Evolutionary conservation across 2,113 vertebrate genomes (phyloP).

Genomic region (Sisor rabdophorus): DNA sequence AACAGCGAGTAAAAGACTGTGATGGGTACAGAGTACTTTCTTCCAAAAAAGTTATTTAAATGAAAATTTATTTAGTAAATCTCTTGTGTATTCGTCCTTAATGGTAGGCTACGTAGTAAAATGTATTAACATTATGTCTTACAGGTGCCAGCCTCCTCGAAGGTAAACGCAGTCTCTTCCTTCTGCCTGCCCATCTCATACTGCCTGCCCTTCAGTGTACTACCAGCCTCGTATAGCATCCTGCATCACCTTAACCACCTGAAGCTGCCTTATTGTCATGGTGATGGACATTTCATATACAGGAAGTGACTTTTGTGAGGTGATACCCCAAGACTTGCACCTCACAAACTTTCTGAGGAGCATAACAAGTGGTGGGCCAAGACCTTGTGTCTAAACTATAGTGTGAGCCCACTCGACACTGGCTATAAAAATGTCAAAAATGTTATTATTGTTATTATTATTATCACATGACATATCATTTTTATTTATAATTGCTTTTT

Average conservation of each 20-base stretch:
- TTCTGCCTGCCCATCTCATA: conserved; percentile 47
- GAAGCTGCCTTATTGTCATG: conserved; percentile 56
- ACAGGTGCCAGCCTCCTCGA: conserved; percentile 72
- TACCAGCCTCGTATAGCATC: conserved; percentile 51
- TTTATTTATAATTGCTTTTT: conserved; percentile 41
- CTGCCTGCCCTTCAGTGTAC: conserved; percentile 54
- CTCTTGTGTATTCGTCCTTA: not conserved
- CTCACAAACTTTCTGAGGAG: conserved; percentile 61
- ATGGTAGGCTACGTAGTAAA: not conserved
- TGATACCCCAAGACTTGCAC: conserved; percentile 56
- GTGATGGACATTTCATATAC: conserved; percentile 55
- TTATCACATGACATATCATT: conserved; percentile 11
- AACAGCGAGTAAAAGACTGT: conserved; percentile 68
- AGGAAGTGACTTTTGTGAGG: conserved; percentile 55
- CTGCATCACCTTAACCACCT: conserved; percentile 49
- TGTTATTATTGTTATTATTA: conserved; percentile 26
- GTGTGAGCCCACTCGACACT: conserved; percentile 32
- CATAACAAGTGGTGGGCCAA: conserved; percentile 65
- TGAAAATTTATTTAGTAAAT: not conserved
- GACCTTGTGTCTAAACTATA: conserved; percentile 54
- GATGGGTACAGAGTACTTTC: conserved; percentile 58
- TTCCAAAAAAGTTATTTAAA: not conserved
- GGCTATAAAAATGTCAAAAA: conserved; percentile 2
- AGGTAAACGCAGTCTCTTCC: conserved; percentile 64
- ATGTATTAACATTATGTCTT: conserved; percentile 5